Conservation (phyloP, 1,140 invertebrate genomes). For the Drosophila albomicans region DNA sequence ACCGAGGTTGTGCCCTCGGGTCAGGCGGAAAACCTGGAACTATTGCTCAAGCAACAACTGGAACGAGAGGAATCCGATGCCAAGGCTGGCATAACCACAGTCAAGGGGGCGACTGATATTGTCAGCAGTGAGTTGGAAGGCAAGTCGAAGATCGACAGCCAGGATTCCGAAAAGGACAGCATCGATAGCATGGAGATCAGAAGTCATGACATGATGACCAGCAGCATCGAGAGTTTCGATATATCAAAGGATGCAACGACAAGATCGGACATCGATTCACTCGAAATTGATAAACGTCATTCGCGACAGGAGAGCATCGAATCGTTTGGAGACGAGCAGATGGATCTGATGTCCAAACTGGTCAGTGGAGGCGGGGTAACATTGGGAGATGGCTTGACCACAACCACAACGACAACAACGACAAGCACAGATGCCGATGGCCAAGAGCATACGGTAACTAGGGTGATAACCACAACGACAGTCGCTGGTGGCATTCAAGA, state of each 20-base stretch:
- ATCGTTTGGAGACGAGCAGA: slow-evolving; percentile 85
- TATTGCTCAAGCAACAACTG: slow-evolving; percentile 75
- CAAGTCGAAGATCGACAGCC: slow-evolving; percentile 69
- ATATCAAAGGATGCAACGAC: slow-evolving; percentile 84
- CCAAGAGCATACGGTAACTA: slow-evolving; percentile 85
- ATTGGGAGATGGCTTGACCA: slow-evolving; percentile 81
- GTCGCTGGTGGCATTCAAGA: slow-evolving; percentile 84
- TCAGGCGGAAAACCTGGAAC: slow-evolving; percentile 84
- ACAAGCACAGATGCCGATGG: slow-evolving; percentile 86
- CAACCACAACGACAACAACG: slow-evolving; percentile 86
- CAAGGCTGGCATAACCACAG: slow-evolving; percentile 78
- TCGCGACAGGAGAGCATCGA: slow-evolving; percentile 87
- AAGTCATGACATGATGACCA: slow-evolving; percentile 86
- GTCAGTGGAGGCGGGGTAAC: slow-evolving; percentile 81
- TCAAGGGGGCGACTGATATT: slow-evolving; percentile 85
- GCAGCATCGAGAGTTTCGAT: slow-evolving; percentile 89
- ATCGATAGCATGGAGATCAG: slow-evolving; percentile 87
- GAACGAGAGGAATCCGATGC: slow-evolving; percentile 75
- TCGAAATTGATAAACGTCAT: slow-evolving; percentile 81
- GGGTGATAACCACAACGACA: slow-evolving; percentile 85
- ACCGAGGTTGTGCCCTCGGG: slow-evolving; percentile 85
- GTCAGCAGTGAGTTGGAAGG: slow-evolving; percentile 84
- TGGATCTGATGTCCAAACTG: slow-evolving; percentile 71
- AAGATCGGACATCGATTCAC: slow-evolving; percentile 79
- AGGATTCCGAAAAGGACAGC: slow-evolving; percentile 85